Evolutionary conservation across 2,113 vertebrate genomes (phyloP), one percentile per base, ranked within the genome.

Genomic region (Oceanodroma tethys): DNA sequence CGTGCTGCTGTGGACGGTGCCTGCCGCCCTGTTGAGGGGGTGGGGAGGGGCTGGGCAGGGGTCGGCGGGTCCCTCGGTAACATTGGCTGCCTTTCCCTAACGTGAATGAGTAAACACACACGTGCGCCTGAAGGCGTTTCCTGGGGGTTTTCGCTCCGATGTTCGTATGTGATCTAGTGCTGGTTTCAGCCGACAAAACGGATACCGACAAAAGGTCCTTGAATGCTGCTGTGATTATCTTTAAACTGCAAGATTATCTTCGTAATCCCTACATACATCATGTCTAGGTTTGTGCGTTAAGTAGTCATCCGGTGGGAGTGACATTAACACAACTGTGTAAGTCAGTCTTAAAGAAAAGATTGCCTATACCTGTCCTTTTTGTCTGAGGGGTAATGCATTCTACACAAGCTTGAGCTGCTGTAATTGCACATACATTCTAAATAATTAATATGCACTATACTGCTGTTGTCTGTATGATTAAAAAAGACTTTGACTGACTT

Each of bases 131-230:
- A 5, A 52, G 45, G 17, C 29, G 3, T 6, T 32, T n/a, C 68
- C 27, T 7, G n/a, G 75, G 43, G 34, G 2, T 4, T 43, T 70
- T 50, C 2, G 2, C 52, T 79, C 34, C 1, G 2, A 1, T n/a
- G 81, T 40, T 58, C 2, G 0, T 26, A 0, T 29, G 26, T 26
- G 66, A 10, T 26, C 29, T 9, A 47, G 5, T n/a, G 72, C 2
- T 1, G 63, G 10, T 27, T 47, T 60, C 21, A 40, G 81, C 10
- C 4, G 5, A 0, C 63, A 5, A 20, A 67, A 18, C 9, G 29
- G 71, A 5, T 5, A 25, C 43, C 4, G 17, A 3, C 1, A 19
- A 38, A 32, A 72, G 81, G 63, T 27, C 40, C 42, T 36, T 34
- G 56, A 19, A 3, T 2, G 81, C 38, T 58, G 13, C 88, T n/a